These are phyloP conservation scores for Pseudorasbora parva DNA, from an alignment of 2,113 vertebrate species.

Conservation along the genomic window DNA sequence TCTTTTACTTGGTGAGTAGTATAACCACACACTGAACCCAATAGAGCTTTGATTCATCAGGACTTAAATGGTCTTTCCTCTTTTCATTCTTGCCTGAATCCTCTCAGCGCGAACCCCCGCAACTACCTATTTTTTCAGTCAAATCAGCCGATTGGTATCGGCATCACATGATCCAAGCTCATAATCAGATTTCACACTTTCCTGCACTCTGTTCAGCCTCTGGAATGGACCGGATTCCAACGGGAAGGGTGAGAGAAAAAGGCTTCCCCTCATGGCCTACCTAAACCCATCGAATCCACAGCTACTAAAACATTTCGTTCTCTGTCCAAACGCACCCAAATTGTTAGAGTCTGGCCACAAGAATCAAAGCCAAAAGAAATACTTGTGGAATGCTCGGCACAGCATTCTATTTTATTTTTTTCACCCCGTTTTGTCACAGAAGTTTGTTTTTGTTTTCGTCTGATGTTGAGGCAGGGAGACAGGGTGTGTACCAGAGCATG, in stretches of 20 bases:
- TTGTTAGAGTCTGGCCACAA: constrained; percentile 41
- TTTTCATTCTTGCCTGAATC: constrained; percentile 22
- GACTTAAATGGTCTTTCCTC: not conserved
- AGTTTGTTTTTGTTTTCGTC: constrained; percentile 65
- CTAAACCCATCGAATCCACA: not conserved
- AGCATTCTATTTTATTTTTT: constrained; percentile 45
- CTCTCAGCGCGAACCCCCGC: constrained; percentile 42
- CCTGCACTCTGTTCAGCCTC: constrained; percentile 66
- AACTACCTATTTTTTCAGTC: constrained; percentile 58
- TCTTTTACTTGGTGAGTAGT: not conserved
- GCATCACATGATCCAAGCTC: constrained; percentile 74
- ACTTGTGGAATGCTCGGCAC: constrained; percentile 57
- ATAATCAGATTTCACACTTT: constrained; percentile 80
- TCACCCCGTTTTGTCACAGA: constrained; percentile 20
- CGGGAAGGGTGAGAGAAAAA: constrained; percentile 49
- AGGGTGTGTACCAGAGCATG: constrained; percentile 60
- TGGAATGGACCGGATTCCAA: constrained; percentile 63
- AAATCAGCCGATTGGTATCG: constrained; percentile 74
- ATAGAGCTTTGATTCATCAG: constrained; percentile 28
- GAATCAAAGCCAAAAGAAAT: constrained; percentile 55
- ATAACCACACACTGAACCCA: not conserved
- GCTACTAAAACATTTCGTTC: not conserved
- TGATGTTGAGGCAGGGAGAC: constrained; percentile 60
- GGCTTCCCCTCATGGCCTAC: not conserved
- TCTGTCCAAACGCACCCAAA: constrained; percentile 7